phyloP scores from a whole-genome alignment of 2,888 invertebrate genomes.

The Trichopoda pennipes region DNA sequence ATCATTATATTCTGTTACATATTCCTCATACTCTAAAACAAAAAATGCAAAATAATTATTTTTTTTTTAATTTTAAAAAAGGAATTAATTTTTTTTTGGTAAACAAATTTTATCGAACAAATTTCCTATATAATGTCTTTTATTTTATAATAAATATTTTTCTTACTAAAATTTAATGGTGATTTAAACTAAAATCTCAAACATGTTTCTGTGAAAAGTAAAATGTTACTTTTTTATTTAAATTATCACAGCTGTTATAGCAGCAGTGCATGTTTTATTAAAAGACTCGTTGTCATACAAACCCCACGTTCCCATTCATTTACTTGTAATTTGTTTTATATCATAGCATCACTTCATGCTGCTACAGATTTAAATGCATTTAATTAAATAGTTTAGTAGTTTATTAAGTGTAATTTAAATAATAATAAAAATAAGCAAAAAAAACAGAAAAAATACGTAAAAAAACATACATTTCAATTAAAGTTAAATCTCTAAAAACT shows the following conservation, averaged over 20 bases:
- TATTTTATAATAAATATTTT: too few species aligned
- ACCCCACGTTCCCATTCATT: background rate
- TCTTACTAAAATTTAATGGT: too few species aligned
- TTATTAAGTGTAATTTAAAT: conserved; percentile 68
- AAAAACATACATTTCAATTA: conserved; percentile 62
- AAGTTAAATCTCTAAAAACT: conserved; percentile 1
- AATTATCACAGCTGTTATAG: background rate
- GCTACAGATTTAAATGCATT: conserved; percentile 52
- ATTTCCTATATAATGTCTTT: too few species aligned
- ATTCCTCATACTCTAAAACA: too few species aligned
- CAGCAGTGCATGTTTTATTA: conserved; percentile 39
- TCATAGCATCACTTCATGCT: conserved; percentile 28
- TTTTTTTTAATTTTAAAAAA: too few species aligned
- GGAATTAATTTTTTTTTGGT: too few species aligned
- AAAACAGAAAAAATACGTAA: background rate
- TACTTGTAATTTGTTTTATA: background rate
- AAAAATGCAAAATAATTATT: too few species aligned
- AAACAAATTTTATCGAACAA: too few species aligned
- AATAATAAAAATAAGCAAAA: conserved; percentile 36
- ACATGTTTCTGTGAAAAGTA: background rate
- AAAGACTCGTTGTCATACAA: conserved; percentile 31
- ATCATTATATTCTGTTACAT: too few species aligned
- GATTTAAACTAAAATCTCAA: too few species aligned
- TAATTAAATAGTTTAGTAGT: conserved; percentile 64
- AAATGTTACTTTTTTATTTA: background rate